Evolutionary conservation across 2,888 invertebrate genomes (phyloP), one percentile per base, ranked within the genome.

Genomic region (Eudemis profundana): DNA sequence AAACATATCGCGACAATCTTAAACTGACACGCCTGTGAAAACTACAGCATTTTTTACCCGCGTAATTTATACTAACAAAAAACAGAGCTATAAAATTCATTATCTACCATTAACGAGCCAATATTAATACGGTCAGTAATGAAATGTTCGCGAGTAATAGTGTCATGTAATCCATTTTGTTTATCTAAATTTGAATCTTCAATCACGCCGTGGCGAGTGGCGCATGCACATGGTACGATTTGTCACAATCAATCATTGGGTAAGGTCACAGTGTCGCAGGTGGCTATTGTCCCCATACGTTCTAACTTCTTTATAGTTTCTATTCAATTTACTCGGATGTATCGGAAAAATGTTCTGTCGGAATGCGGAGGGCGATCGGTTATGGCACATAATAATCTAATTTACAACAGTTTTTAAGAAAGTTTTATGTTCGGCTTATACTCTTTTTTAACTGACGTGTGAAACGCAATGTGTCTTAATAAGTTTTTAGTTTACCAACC

Each of bases 241-340:
- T 85, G 85, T 87, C 87, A 81, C 82, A 78, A 89, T 90, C 89
- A 81, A 89, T 90, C 89, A 89, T 81, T 65, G 62, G 67, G 70
- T 78, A 83, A 88, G 84, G 84, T 81, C 85, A 80, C 72, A 53
- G 69, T 69, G 69, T 69, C 66, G 67, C 80, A 78, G 78, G 77
- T 79, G 81, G 74, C 64, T 69, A 72, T 75, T 77, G 72, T 74
- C 74, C 68, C 71, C 67, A 68, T 44, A 51, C 64, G 40, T 50
- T 59, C 57, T 38, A 51, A 65, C 59, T 65, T 65, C 61, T 61
- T 59, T 51, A 57, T 56, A 50, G 49, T 64, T 57, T 46, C 42
- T 64, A 59, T 65, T 46, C 38, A 53, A 59, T 59, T 65, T 65
- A 27, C 51, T 46, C 29, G 44, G 51, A 19, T 51, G 42, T 54